Conservation (phyloP, 2,888 invertebrate species). For the Trachelus iudaicus region DNA sequence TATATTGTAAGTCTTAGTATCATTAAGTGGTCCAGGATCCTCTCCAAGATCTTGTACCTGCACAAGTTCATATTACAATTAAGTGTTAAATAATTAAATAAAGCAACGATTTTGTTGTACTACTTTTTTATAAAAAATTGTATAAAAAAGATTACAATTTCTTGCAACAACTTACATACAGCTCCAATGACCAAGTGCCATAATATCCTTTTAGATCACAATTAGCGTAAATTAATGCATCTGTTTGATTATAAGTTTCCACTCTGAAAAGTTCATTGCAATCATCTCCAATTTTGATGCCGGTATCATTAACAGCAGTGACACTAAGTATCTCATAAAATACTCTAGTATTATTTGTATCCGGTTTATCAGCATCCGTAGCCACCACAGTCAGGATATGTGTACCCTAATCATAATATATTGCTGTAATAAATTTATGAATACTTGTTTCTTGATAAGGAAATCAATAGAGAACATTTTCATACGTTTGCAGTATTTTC, state of each 20-base stretch:
- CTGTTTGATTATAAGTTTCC: constrained; percentile 57
- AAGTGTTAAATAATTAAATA: background rate
- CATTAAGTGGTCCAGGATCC: constrained; percentile 60
- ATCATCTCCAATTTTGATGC: constrained; percentile 18
- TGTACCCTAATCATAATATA: constrained; percentile 48
- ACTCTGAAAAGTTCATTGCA: constrained; percentile 32
- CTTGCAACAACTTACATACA: constrained; percentile 65
- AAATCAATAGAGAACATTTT: background rate
- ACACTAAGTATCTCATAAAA: constrained; percentile 67
- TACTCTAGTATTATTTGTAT: constrained; percentile 69
- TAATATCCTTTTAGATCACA: constrained; percentile 69
- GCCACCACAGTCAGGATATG: constrained; percentile 63
- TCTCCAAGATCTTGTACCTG: constrained; percentile 71
- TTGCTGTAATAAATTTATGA: background rate
- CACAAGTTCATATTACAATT: constrained; percentile 24
- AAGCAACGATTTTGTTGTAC: background rate
- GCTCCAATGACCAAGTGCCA: constrained; percentile 69
- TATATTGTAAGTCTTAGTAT: constrained; percentile 63
- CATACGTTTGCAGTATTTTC: constrained; percentile 39
- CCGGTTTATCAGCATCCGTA: constrained; percentile 69
- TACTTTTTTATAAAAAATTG: background rate
- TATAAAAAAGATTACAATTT: background rate
- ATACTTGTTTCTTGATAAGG: constrained; percentile 14
- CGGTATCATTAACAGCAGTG: constrained; percentile 28
- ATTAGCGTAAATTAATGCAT: constrained; percentile 64